Conservation (phyloP, 1,140 invertebrate genomes). For the Plodia interpunctella region DNA sequence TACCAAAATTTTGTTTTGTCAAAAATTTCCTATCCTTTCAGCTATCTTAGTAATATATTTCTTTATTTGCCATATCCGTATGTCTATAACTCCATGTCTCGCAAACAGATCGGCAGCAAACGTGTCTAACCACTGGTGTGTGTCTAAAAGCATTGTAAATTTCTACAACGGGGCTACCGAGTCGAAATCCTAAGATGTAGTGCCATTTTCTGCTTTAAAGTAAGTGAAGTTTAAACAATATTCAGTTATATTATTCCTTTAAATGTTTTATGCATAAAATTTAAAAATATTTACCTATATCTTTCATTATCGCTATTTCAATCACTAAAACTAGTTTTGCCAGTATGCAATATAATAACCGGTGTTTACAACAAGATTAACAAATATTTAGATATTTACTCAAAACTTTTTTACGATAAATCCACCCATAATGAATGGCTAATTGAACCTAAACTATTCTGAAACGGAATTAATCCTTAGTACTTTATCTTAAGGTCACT, state of each 20-base stretch:
- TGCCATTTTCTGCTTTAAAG: not conserved
- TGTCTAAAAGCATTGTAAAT: conserved; percentile 74
- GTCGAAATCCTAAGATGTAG: conserved; percentile 6
- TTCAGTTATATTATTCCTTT: not conserved
- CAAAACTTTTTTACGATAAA: too few species aligned
- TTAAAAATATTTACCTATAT: too few species aligned
- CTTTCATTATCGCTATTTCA: too few species aligned
- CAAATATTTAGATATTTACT: too few species aligned
- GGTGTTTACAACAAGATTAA: too few species aligned
- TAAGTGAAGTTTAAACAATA: not conserved
- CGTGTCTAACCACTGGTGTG: conserved; percentile 56
- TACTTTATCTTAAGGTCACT: too few species aligned
- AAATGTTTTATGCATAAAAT: not conserved
- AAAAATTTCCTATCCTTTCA: not conserved
- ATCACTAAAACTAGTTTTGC: too few species aligned
- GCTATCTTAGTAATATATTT: not conserved
- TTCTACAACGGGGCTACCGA: conserved; percentile 31
- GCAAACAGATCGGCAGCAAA: conserved; percentile 45
- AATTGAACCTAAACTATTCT: too few species aligned
- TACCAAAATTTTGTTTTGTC: not conserved
- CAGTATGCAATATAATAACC: too few species aligned
- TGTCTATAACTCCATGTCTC: conserved; percentile 12
- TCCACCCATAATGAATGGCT: too few species aligned
- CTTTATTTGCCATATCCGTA: conserved; percentile 27
- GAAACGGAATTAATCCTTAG: too few species aligned